Evolutionary conservation across 2,113 vertebrate genomes (phyloP), one percentile per base, ranked within the genome.

Genomic region (Pelecanus crispus): DNA sequence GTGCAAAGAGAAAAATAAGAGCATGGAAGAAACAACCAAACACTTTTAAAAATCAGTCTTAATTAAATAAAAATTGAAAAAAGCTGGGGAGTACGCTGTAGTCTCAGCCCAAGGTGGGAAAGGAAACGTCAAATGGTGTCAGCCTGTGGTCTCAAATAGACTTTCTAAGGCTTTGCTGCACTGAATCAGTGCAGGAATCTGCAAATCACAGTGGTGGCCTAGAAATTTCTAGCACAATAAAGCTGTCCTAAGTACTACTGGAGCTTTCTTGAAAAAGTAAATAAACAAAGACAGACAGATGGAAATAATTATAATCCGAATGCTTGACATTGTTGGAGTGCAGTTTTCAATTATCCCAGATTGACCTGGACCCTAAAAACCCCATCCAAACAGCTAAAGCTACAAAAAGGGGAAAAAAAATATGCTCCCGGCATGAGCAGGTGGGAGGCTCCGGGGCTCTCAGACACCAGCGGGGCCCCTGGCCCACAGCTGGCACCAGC

Each of bases 191-290:
- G 34, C 26, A 49, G 63, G 42, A 62, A 44, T 29, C 59, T 42
- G 38, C 73, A 68, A 29, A 70, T 21, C n/a, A 32, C 77, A 78
- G 52, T 1, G 18, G 52, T 1, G 18, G 40, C 66, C 90, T 93
- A 44, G 89, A 66, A 94, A 66, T 20, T 96, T 92, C 89, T 82
- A 72, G 81, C 71, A 77, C 19, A 66, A 44, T 44, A 82, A 92
- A 84, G 58, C 85, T 70, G 52, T 56, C 82, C 58, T n/a, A 70
- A 73, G 45, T 67, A 84, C 59, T 85, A 44, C 71, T 50, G 62
- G 77, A 94, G 77, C 62, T 91, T 95, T 91, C 90, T 53, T 86
- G 47, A 89, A 93, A 88, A 89, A 67, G 63, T 71, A 95, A 94
- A 90, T 15, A 77, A 91, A 92, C 73, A 85, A 36, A 94, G n/a